Percentiles rank a stretch among this genome's conserved stretches.
Evolutionary conservation across 2,113 vertebrate genomes (phyloP).

Genomic region (Clarias magur): DNA sequence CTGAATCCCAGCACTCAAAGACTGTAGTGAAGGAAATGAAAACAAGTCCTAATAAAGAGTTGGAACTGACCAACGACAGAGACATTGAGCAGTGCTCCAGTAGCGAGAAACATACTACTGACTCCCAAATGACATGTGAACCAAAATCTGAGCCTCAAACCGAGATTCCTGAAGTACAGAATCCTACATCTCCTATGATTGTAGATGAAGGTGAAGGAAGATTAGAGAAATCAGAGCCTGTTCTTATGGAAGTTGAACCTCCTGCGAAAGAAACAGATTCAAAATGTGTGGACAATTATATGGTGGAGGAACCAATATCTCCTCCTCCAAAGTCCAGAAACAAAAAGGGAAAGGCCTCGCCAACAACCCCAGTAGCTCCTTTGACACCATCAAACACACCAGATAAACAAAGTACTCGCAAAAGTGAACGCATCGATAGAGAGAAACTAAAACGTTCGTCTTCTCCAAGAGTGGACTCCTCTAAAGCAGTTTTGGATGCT

Average conservation of each 20-base stretch:
- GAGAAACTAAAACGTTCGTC: slow-evolving; percentile 89
- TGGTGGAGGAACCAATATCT: slow-evolving; percentile 70
- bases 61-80: slow-evolving; percentile 41
- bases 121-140: slow-evolving; percentile 72
- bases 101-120: slow-evolving; percentile 74
- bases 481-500: slow-evolving; percentile 74
- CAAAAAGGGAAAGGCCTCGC: slow-evolving; percentile 81
- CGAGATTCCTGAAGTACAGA: slow-evolving; percentile 58
- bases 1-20: slow-evolving; percentile 49
- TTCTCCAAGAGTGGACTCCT: slow-evolving; percentile 87
- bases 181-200: slow-evolving; percentile 59
- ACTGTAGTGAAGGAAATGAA: slow-evolving; percentile 60
- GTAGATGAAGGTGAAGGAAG: slow-evolving; percentile 66
- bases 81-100: slow-evolving; percentile 64
- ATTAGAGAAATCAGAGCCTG: slow-evolving; percentile 66
- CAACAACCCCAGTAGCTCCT: slow-evolving; percentile 67
- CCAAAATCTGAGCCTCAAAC: slow-evolving; percentile 66
- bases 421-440: slow-evolving; percentile 94
- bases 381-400: slow-evolving; percentile 55
- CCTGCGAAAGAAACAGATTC: slow-evolving; percentile 67
- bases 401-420: slow-evolving; percentile 89
- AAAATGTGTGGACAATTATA: slow-evolving; percentile 65
- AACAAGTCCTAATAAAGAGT: slow-evolving; percentile 62
- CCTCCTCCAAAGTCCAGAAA: slow-evolving; percentile 85
- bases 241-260: slow-evolving; percentile 48